Percentiles rank a stretch among this genome's conserved stretches.
Evolutionary conservation across 2,113 vertebrate species (phyloP).

Genomic region (Ophthalmolycus amberensis): DNA sequence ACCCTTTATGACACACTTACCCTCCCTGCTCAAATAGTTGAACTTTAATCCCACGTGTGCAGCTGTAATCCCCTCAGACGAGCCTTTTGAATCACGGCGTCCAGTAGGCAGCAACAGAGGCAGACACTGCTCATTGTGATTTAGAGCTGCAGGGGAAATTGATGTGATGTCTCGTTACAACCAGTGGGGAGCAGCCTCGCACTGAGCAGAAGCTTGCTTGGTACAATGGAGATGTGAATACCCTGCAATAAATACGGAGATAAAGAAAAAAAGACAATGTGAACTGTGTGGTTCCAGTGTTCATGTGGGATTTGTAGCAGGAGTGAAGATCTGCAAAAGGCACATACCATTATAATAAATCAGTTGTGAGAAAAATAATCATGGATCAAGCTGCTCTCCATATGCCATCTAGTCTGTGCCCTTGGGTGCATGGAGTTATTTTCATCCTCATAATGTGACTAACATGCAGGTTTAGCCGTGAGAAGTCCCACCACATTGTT

Average conservation of each 20-base stretch:
- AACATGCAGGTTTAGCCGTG: background rate
- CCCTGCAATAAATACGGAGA: background rate
- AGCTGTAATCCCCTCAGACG: conserved; percentile 12
- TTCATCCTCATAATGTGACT: background rate
- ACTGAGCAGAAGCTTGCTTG: conserved; percentile 20
- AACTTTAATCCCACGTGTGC: conserved; percentile 28
- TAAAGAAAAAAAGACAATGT: background rate
- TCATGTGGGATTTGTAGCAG: conserved; percentile 3
- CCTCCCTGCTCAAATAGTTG: conserved; percentile 4
- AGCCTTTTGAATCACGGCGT: conserved; percentile 29
- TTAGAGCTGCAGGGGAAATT: background rate
- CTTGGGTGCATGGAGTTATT: background rate
- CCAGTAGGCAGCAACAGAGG: conserved; percentile 11
- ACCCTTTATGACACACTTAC: background rate
- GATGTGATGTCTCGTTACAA: conserved; percentile 12
- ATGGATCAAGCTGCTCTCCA: background rate
- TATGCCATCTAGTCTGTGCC: background rate
- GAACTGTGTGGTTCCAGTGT: background rate
- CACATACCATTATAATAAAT: background rate
- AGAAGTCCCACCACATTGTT: background rate
- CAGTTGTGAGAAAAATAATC: background rate
- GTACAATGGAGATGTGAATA: background rate
- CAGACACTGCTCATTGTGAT: background rate
- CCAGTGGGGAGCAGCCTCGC: conserved; percentile 56
- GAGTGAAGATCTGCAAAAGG: background rate